Evolutionary conservation across 2,113 vertebrate species (phyloP).

Genomic region (Semicossyphus pulcher): DNA sequence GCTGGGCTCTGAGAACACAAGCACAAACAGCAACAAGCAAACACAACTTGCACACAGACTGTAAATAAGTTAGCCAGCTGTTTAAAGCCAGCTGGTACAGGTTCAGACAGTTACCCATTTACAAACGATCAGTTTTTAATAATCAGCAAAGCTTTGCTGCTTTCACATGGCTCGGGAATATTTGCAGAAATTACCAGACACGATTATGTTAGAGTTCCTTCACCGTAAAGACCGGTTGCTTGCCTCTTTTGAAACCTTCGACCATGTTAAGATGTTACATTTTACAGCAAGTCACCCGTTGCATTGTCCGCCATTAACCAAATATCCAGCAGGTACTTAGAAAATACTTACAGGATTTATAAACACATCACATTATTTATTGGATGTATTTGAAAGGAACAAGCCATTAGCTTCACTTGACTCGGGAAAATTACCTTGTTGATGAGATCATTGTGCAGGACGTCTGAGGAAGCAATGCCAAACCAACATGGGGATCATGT

Average conservation of each 20-base stretch:
- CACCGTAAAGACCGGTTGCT: background rate
- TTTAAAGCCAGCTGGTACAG: background rate
- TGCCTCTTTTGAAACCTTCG: background rate
- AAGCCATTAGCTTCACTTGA: slow-evolving; percentile 37
- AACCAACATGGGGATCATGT: background rate
- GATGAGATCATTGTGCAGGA: background rate
- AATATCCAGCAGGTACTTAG: background rate
- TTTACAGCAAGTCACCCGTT: background rate
- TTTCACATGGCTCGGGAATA: background rate
- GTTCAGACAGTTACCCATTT: background rate
- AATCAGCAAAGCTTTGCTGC: background rate
- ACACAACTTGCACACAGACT: background rate
- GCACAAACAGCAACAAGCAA: background rate
- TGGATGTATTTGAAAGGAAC: slow-evolving; percentile 47
- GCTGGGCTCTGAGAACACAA: background rate
- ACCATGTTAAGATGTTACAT: background rate
- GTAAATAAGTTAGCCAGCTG: background rate
- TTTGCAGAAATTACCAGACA: background rate
- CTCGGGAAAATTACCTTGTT: background rate
- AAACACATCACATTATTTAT: slow-evolving; percentile 9
- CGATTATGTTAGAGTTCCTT: background rate
- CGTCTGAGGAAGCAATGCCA: background rate
- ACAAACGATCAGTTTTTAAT: background rate
- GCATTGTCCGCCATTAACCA: background rate
- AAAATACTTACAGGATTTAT: background rate